Evolutionary conservation across 2,113 vertebrate species (phyloP), one percentile per base, ranked within the genome.

Genomic region (Clarias macrocephalus): DNA sequence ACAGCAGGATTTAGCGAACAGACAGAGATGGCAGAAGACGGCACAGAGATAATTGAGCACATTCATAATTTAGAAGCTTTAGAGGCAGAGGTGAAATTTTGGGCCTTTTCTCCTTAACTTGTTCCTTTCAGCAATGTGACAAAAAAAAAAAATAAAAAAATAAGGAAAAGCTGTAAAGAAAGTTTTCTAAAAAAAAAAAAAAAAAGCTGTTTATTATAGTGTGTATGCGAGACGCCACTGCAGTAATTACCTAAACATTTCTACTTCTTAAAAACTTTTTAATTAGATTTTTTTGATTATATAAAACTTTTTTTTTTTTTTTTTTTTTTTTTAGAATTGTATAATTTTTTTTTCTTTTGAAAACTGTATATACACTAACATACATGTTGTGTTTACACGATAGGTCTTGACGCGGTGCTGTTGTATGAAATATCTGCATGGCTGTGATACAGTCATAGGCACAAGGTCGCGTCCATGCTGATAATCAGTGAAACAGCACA

Each of bases 1-100:
- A 37, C 54, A 66, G 13, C 11, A 33, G 66, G n/a, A 68, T 83
- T 48, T 59, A 60, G 19, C 16, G 30, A 83, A 82, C 82, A 79
- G 30, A 28, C 30, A 33, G 56, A 75, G 76, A 60, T 85, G 62
- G 62, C 68, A 33, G 54, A n/a, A 82, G 87, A 12, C 33, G 3
- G n/a, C 33, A 25, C 79, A 25, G 79, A 16, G 65, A 37, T 37
- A 75, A 89, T 73, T 72, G 59, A 84, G 48, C 54, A 59, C 37
- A 56, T 83, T 70, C n/a, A 89, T 86, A 62, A 86, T 83, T 86
- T 56, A 86, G 60, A 42, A 80, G 52, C 37, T 77, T 79, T 9
- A 66, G n/a, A 82, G 30, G 56, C 16, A 62, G 84, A 86, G 23
- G 28, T 83, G 48, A 77, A 82, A 25, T 79, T 59, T 63, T 6